Evolutionary conservation across 2,797 vertebrate species (phyloP).

Genomic region (Falco rusticolus): DNA sequence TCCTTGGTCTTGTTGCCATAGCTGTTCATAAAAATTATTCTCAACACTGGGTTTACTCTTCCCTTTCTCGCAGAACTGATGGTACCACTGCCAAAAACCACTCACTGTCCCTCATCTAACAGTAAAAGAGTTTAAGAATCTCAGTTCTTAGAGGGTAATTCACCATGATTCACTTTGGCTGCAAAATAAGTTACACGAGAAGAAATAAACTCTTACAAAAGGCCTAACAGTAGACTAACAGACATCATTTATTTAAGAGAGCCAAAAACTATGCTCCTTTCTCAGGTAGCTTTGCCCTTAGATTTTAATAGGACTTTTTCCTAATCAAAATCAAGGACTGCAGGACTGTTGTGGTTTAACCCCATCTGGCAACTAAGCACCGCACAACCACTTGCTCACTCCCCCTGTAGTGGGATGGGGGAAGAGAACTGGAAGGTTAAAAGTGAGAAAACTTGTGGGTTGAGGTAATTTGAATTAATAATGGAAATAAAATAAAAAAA

Average conservation of each 20-base stretch:
- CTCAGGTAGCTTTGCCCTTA: neutral
- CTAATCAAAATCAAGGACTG: neutral
- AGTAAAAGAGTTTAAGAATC: neutral
- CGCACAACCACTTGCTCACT: rapidly evolving
- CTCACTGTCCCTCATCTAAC: neutral
- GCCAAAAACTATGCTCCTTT: neutral
- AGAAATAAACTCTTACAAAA: neutral
- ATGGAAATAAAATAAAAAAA: neutral
- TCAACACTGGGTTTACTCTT: neutral
- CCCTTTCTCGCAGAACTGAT: neutral
- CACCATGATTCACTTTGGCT: neutral
- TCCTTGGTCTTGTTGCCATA: neutral
- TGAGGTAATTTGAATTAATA: neutral
- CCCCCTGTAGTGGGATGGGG: neutral
- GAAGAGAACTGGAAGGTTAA: neutral
- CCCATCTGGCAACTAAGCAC: neutral
- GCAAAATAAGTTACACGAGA: neutral
- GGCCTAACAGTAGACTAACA: neutral
- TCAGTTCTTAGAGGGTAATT: neutral
- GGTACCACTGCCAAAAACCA: neutral
- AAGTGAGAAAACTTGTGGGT: neutral
- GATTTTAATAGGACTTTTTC: neutral
- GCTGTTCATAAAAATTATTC: neutral
- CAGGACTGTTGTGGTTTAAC: neutral
- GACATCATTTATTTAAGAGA: neutral